phyloP scores from a whole-genome alignment of 2,888 invertebrate genomes.

The Eupithecia subumbrata region DNA sequence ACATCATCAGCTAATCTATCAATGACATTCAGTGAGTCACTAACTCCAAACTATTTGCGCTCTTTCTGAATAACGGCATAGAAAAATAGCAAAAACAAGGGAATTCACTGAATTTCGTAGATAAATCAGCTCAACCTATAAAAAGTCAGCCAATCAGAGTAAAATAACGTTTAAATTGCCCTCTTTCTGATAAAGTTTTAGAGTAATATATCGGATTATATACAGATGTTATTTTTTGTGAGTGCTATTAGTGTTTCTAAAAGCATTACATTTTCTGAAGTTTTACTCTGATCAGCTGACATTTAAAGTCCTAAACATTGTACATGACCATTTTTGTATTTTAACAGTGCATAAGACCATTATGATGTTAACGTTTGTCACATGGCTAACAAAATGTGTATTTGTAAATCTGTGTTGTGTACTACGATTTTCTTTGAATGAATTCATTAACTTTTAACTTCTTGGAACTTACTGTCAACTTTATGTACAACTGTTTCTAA shows the following conservation, averaged over 20 bases:
- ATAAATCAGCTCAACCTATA: neutral
- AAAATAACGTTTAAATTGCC: neutral
- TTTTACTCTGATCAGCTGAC: neutral
- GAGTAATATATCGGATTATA: too few relatives aligned
- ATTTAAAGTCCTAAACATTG: neutral
- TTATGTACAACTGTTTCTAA: neutral
- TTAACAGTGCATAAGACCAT: neutral
- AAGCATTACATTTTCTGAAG: neutral
- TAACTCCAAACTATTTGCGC: too few relatives aligned
- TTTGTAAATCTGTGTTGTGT: neutral
- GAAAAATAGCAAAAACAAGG: neutral
- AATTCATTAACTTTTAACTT: too few relatives aligned
- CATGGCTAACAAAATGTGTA: neutral
- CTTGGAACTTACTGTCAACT: neutral
- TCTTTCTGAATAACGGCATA: too few relatives aligned
- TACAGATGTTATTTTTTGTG: too few relatives aligned
- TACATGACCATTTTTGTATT: neutral
- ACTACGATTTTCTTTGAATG: too few relatives aligned
- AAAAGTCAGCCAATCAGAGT: neutral
- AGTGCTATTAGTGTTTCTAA: too few relatives aligned
- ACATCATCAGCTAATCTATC: too few relatives aligned
- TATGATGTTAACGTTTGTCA: neutral
- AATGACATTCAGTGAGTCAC: too few relatives aligned
- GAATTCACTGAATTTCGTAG: neutral
- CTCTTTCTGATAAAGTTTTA: too few relatives aligned